These are phyloP conservation scores for Lepidocolaptes lacrymiger DNA, from an alignment of 2,797 vertebrate species.

Conservation along the genomic window DNA sequence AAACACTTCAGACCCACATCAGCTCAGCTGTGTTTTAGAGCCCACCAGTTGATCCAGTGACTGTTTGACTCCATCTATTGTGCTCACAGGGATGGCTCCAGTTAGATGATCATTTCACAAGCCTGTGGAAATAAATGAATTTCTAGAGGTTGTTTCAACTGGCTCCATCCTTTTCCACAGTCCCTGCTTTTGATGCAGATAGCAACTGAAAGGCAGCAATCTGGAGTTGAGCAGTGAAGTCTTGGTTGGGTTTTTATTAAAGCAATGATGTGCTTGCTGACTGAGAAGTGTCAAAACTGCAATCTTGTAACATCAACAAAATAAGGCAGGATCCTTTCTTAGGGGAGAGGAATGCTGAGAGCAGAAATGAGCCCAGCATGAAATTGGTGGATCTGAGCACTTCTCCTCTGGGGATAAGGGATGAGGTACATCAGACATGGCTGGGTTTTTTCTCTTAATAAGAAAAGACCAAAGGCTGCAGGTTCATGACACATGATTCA, in stretches of 20 bases:
- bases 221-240: not conserved
- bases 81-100: not conserved
- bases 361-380: not conserved
- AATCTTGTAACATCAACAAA: slow-evolving; percentile 37
- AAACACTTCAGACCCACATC: not conserved
- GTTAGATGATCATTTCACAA: not conserved
- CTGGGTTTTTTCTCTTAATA: not conserved
- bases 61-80: not conserved
- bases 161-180: not conserved
- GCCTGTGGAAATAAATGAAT: slow-evolving; percentile 8
- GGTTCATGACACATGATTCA: not conserved
- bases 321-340: not conserved
- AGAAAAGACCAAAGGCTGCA: not conserved
- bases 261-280: slow-evolving; percentile 52
- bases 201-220: not conserved
- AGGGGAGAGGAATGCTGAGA: not conserved
- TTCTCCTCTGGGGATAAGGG: not conserved
- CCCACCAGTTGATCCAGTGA: not conserved
- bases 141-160: not conserved
- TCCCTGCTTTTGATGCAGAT: slow-evolving; percentile 50
- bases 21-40: not conserved
- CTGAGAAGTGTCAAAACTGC: slow-evolving; percentile 64
- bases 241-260: slow-evolving; percentile 56
- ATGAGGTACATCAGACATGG: not conserved
- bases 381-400: not conserved